Evolutionary conservation across 2,888 invertebrate species (phyloP).

Genomic region (Hemaris fuciformis): DNA sequence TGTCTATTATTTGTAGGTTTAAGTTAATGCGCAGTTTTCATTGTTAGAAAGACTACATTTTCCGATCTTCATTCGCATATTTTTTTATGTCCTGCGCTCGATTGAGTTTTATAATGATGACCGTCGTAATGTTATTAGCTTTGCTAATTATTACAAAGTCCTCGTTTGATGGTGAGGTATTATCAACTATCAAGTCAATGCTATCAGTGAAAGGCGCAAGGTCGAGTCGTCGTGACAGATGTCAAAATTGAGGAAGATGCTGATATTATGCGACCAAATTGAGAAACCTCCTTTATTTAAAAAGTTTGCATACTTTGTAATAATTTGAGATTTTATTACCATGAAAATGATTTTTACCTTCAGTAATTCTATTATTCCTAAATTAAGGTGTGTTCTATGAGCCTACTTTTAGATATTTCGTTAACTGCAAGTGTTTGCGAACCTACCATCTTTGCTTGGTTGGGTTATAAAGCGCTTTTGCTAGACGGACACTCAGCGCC

Average conservation of each 20-base stretch:
- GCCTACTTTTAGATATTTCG: too few relatives aligned
- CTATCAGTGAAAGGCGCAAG: slow-evolving; percentile 28
- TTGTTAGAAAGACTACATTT: background rate
- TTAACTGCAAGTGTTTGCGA: background rate
- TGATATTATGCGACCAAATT: slow-evolving; percentile 32
- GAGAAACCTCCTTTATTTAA: slow-evolving; percentile 11
- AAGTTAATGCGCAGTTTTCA: background rate
- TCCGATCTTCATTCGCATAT: background rate
- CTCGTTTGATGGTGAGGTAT: slow-evolving; percentile 21
- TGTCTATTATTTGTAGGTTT: background rate
- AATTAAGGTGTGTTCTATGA: too few relatives aligned
- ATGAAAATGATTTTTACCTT: too few relatives aligned
- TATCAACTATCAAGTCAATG: slow-evolving; percentile 25
- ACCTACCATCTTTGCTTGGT: slow-evolving; percentile 35
- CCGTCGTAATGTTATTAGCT: background rate
- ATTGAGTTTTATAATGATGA: background rate
- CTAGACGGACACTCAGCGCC: slow-evolving; percentile 64
- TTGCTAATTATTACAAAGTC: background rate
- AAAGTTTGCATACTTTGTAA: too few relatives aligned
- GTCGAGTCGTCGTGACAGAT: slow-evolving; percentile 28
- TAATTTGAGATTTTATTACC: too few relatives aligned
- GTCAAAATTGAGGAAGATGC: slow-evolving; percentile 35
- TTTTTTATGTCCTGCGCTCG: background rate
- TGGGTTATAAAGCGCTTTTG: slow-evolving; percentile 75
- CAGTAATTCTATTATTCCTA: too few relatives aligned